These are phyloP conservation scores for Tenthredo distinguenda DNA, from an alignment of 2,888 invertebrate genomes.

Conservation along the genomic window DNA sequence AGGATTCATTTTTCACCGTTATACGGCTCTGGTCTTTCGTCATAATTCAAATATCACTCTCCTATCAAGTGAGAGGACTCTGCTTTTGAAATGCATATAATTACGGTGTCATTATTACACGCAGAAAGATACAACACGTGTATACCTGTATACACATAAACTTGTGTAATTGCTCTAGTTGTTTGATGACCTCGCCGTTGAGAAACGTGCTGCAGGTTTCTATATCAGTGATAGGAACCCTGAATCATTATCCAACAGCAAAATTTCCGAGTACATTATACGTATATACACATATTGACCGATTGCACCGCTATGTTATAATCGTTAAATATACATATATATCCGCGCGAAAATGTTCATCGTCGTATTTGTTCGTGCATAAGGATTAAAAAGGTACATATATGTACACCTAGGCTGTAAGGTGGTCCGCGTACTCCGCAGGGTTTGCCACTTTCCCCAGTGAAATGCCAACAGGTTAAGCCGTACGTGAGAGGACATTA, in stretches of 20 bases:
- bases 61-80: background rate
- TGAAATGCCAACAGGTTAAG: conserved; percentile 74
- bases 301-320: background rate
- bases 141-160: background rate
- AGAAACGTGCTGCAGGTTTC: conserved; percentile 17
- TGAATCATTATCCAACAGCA: background rate
- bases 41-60: background rate
- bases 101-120: background rate
- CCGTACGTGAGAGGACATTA: conserved; percentile 47
- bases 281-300: no score
- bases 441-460: conserved; percentile 74
- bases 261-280: background rate
- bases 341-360: background rate
- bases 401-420: conserved; percentile 46
- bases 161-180: conserved; percentile 27
- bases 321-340: background rate
- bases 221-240: conserved; percentile 16
- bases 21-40: no score
- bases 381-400: background rate
- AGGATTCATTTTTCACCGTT: no score
- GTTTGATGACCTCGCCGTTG: conserved; percentile 23
- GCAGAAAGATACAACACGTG: background rate
- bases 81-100: conserved; percentile 16
- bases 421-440: conserved; percentile 60
- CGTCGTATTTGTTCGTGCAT: background rate